phyloP scores from a whole-genome alignment of 2,797 vertebrate species.

The Podarcis lilfordi region DNA sequence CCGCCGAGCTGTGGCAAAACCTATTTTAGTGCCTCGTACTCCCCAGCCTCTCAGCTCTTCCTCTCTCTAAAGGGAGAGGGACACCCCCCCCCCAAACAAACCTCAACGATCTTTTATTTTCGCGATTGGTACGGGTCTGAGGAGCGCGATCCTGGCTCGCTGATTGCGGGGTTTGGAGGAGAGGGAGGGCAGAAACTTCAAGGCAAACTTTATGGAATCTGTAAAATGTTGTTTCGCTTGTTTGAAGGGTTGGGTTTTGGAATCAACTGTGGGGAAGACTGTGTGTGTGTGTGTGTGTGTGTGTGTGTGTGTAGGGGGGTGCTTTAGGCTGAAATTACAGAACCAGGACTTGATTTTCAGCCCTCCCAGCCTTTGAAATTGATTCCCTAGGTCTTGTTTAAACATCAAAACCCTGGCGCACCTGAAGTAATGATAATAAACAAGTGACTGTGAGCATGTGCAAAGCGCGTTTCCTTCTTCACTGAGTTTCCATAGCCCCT shows the following conservation, averaged over 20 bases:
- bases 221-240: conserved; percentile 13
- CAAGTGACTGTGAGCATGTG: background rate
- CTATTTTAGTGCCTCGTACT: conserved; percentile 12
- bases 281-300: too few relatives aligned
- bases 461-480: background rate
- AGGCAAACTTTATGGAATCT: conserved; percentile 17
- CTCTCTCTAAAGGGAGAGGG: background rate
- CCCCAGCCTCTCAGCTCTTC: background rate
- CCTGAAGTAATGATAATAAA: background rate
- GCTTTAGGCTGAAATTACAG: too few relatives aligned
- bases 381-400: background rate
- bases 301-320: too few relatives aligned
- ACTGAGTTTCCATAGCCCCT: too few relatives aligned
- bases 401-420: background rate
- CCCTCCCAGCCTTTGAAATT: background rate
- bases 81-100: background rate
- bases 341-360: background rate
- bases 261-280: background rate
- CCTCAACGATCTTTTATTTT: conserved; percentile 7
- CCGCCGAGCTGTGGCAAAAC: conserved; percentile 38
- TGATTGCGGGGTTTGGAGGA: background rate
- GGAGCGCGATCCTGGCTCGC: background rate
- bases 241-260: background rate
- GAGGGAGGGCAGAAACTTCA: background rate
- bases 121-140: conserved; percentile 9